Evolutionary conservation across 23 tunicate genomes (phyloP).

Genomic region (Phallusia fumigata): DNA sequence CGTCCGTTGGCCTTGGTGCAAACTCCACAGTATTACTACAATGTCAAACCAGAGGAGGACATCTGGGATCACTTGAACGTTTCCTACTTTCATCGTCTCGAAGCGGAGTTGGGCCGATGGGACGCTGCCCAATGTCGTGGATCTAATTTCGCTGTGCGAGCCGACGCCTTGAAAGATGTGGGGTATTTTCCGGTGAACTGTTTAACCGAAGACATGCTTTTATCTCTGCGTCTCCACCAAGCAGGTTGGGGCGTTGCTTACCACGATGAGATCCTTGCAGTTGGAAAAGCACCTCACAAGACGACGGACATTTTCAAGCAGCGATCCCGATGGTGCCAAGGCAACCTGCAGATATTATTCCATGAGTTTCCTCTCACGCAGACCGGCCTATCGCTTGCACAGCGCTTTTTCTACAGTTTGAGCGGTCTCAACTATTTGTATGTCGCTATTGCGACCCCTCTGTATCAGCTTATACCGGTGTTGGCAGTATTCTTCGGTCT

Average conservation of each 20-base stretch:
- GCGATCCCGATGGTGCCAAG: constrained; percentile 98
- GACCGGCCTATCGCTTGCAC: constrained; percentile 88
- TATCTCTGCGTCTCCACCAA: constrained; percentile 82
- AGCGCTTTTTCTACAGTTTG: constrained; percentile 91
- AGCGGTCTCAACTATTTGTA: constrained; percentile 95
- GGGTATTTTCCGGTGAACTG: constrained; percentile 98
- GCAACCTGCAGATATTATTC: constrained; percentile 96
- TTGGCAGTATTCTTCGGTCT: constrained; percentile 99
- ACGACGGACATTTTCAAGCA: constrained; percentile 96
- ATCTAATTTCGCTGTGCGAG: constrained; percentile 89
- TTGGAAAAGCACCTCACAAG: constrained; percentile 98
- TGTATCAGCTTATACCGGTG: constrained; percentile 95
- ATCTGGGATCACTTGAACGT: constrained; percentile 98
- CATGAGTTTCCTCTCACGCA: constrained; percentile 98
- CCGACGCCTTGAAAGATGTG: constrained; percentile 94
- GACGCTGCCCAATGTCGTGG: constrained; percentile 98
- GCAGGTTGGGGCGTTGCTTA: constrained; percentile 99
- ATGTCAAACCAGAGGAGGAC: constrained; percentile 95
- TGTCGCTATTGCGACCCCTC: constrained; percentile 94
- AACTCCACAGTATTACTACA: constrained; percentile 98
- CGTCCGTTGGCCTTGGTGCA: too few species aligned
- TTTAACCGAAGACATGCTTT: constrained; percentile 89
- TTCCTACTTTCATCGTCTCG: constrained; percentile 95
- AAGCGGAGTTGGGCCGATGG: constrained; percentile 91
- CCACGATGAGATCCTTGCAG: constrained; percentile 96